Percentiles rank a stretch among this genome's conserved stretches.
phyloP scores from a whole-genome alignment of 2,113 vertebrate genomes.

The Regulus satrapa region DNA sequence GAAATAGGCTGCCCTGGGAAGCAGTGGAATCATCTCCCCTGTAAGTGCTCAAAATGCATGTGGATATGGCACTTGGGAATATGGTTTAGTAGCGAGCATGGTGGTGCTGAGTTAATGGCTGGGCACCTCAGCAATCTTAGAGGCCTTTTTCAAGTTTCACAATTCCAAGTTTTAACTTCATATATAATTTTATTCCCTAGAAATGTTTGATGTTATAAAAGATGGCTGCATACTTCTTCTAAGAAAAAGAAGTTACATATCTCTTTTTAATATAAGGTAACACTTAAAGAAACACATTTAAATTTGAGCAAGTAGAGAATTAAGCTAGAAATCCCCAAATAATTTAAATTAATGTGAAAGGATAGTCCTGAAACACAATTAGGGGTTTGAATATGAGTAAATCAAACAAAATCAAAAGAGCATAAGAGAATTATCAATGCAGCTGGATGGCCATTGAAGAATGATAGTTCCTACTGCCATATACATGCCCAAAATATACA shows the following conservation, averaged over 20 bases:
- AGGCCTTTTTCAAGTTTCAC: not conserved
- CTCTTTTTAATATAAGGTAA: not conserved
- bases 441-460: not conserved
- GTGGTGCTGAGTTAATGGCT: not conserved
- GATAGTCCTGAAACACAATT: not conserved
- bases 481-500: not conserved
- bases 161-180: not conserved
- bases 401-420: not conserved
- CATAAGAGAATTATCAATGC: not conserved
- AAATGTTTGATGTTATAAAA: not conserved
- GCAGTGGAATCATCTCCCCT: not conserved
- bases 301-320: not conserved
- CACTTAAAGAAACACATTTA: not conserved
- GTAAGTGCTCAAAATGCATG: not conserved
- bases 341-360: not conserved
- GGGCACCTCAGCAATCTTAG: not conserved
- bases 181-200: not conserved
- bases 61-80: not conserved
- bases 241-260: not conserved
- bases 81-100: not conserved
- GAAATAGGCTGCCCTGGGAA: not conserved
- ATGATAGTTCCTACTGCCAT: not conserved
- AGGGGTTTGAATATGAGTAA: not conserved
- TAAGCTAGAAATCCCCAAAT: not conserved
- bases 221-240: not conserved